Base-by-base conservation (phyloP, 1,140 invertebrate genomes). In the Phortica variegata region DNA sequence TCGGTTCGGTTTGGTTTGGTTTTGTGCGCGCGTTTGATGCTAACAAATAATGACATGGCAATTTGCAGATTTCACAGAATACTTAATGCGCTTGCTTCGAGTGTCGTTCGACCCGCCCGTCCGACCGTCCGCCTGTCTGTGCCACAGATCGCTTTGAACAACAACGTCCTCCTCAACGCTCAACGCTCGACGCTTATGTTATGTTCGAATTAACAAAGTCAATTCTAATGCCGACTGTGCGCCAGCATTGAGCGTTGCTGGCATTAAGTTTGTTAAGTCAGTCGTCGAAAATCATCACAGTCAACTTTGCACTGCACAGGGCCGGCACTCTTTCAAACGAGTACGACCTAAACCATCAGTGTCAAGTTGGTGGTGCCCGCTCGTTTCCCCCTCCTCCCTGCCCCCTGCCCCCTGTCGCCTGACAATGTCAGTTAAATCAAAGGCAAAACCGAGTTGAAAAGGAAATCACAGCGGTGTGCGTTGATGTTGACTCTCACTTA, bases 21-120 rank as follows among this genome's bases (percentile, higher is more conserved):
- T 52, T 45, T 50, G 33, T 39, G 23, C 44, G 47, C 49, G 46
- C 49, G 56, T 50, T 73, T 73, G 70, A 73, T 60, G 51, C 60
- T 73, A 73, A 73, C 70, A 73, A 73, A 73, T 73, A 73, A 73
- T 73, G 70, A 70, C 70, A 73, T 63, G 65, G 65, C 70, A 73
- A 73, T 73, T 73, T 73, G 70, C 70, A 70, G 65, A 73, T 68
- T 70, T 73, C 70, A 70, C 62, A 73, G 65, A 65, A 70, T 56
- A 61, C 50, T 19, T 32, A 15, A 12, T 38, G 15, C 17, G 36
- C 8, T 8, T 10, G 36, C 36, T 17, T 3, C 13, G 7, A 17
- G 36, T 17, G 6, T 6, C 7, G 15, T 12, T 8, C 12, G 6
- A 18, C 16, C 13, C 36, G 18, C 51, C 40, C 45, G 50, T 52